Evolutionary conservation across 1,140 invertebrate species (phyloP).

Genomic region (Drosophila micromelanica): DNA sequence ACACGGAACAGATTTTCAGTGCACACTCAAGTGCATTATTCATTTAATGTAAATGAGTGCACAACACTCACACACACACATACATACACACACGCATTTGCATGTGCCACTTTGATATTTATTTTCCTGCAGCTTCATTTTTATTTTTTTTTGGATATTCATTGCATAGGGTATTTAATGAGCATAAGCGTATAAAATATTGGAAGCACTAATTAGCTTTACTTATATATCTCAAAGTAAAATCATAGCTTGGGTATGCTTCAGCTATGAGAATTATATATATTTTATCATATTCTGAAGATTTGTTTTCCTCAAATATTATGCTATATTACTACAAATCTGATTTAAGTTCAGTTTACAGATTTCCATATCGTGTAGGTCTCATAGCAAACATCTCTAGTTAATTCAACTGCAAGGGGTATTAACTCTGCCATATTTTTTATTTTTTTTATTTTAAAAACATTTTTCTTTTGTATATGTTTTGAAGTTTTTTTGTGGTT

Average conservation of each 20-base stretch:
- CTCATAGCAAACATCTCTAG: not conserved
- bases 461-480: constrained; percentile 1
- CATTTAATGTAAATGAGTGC: constrained; percentile 73
- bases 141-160: constrained; percentile 4
- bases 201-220: too few relatives aligned
- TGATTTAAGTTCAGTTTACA: too few relatives aligned
- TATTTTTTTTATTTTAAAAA: constrained; percentile 4
- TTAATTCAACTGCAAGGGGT: too few relatives aligned
- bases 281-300: too few relatives aligned
- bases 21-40: constrained; percentile 71
- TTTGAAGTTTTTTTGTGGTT: not conserved
- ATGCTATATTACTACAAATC: too few relatives aligned
- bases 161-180: not conserved
- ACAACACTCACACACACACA: constrained; percentile 19
- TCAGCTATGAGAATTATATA: too few relatives aligned
- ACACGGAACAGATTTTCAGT: constrained; percentile 29
- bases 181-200: not conserved
- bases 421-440: not conserved
- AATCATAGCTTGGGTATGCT: too few relatives aligned
- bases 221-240: too few relatives aligned
- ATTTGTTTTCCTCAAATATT: too few relatives aligned
- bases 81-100: constrained; percentile 11
- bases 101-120: constrained; percentile 25
- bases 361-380: too few relatives aligned
- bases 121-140: constrained; percentile 21